Base-by-base conservation (phyloP, 2,888 invertebrate species). In the Scaptomyza polygonia region DNA sequence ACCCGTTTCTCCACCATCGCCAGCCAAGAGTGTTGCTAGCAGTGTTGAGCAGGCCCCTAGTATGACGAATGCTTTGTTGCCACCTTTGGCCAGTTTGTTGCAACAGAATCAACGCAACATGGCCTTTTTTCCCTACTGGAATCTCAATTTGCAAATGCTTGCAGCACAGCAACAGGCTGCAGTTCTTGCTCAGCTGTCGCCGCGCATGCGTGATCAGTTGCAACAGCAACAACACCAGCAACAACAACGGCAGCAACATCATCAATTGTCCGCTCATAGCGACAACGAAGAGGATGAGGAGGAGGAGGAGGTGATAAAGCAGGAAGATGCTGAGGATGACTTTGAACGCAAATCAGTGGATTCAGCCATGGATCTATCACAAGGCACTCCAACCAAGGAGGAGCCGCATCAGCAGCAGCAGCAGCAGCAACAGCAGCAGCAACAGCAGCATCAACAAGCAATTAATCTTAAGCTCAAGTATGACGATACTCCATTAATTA, bases 141-240 rank as follows among this genome's bases (percentile, higher is more conserved):
- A 92, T 73, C 84, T 92, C 44, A 92, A 91, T 67, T 70, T 92
- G 6, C 92, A 92, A 80, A 90, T 92, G 91, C 71, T 92, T 34
- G 92, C 92, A 2, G 91, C 91, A 6, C 92, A 92, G 62, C 91
- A 91, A 42, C 92, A 92, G 74, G 91, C 90, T 11, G 91, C 89
- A 0, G 89, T 89, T 0, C 62, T 92, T 21, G 91, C 91, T 0
- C 91, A 91, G 51, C 61, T 92, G n/a, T 90, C 92, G 18, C 91
- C 92, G 1, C 64, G 84, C 39, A 81, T 90, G 82, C 83, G 89
- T 30, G 91, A 90, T 36, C 78, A 82, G 12, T 66, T 86, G 59
- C 82, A 82, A 14, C 76, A 77, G 3, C 83, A 83, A 5, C 67
- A 69, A 0, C 51, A 76, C 1, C 69, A 61, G 14, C 80, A 80